phyloP scores from a whole-genome alignment of 1,140 invertebrate genomes.

The Ostrea edulis region DNA sequence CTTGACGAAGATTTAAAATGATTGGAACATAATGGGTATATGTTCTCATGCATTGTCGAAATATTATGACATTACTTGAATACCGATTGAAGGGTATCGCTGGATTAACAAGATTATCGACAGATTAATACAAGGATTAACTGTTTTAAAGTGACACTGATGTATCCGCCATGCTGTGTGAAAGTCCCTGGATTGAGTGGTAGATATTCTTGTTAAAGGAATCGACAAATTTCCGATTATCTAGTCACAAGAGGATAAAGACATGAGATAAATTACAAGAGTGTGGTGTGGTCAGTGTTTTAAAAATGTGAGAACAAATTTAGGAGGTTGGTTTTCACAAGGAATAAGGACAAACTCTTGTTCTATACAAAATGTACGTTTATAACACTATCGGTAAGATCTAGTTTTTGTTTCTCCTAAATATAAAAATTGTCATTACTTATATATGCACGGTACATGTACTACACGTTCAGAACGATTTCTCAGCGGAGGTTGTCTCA shows the following conservation, averaged over 20 bases:
- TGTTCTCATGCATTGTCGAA: conserved; percentile 18
- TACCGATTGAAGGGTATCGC: conserved; percentile 17
- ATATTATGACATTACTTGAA: conserved; percentile 34
- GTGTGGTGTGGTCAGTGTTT: neutral
- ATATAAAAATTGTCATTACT: neutral
- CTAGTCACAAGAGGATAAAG: neutral
- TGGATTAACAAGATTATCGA: conserved; percentile 24
- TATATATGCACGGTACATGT: neutral
- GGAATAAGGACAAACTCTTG: neutral
- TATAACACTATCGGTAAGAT: neutral
- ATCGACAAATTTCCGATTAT: neutral
- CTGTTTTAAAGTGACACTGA: neutral
- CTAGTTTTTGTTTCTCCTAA: neutral
- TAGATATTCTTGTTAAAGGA: neutral
- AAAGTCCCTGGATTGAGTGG: neutral
- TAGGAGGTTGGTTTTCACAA: neutral
- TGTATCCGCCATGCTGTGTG: neutral
- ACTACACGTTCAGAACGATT: too few species aligned
- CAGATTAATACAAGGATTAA: conserved; percentile 3
- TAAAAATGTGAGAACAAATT: neutral
- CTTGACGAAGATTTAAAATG: conserved; percentile 28
- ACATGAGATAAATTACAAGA: neutral
- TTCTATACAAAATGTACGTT: conserved; percentile 11
- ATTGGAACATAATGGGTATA: conserved; percentile 14
- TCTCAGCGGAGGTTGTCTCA: too few species aligned